Percentiles rank a stretch among this genome's conserved stretches.
Evolutionary conservation across 2,113 vertebrate genomes (phyloP).

Genomic region (Mirounga angustirostris): DNA sequence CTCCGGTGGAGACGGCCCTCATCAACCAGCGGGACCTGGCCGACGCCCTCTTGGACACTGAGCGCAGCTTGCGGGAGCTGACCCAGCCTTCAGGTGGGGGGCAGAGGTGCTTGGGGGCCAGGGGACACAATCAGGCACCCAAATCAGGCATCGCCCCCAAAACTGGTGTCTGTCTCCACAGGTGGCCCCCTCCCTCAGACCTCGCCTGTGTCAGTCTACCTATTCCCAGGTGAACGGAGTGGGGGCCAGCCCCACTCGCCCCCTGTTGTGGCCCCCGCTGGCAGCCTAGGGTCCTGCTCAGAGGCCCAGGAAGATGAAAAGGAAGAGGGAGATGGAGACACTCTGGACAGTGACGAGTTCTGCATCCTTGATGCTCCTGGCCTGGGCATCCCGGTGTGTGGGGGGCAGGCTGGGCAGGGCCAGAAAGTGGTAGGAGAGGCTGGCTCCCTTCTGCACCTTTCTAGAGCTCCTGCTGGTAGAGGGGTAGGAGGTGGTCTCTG

Average conservation of each 20-base stretch:
- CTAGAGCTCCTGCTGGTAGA: neutral
- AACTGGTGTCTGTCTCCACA: constrained; percentile 69
- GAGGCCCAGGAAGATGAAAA: constrained; percentile 71
- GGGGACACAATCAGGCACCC: neutral
- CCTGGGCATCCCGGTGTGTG: constrained; percentile 93
- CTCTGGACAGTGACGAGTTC: constrained; percentile 95
- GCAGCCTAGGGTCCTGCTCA: constrained; percentile 18
- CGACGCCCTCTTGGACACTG: constrained; percentile 94
- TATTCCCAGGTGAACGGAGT: constrained; percentile 92
- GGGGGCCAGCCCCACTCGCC: constrained; percentile 70
- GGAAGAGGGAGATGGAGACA: constrained; percentile 86
- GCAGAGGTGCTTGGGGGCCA: neutral
- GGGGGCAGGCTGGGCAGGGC: neutral
- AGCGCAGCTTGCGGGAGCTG: constrained; percentile 88
- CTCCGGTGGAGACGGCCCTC: constrained; percentile 92
- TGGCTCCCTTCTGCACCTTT: neutral
- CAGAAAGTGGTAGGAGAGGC: neutral
- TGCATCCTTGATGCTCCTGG: constrained; percentile 96
- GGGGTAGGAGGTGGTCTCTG: neutral
- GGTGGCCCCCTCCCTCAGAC: constrained; percentile 86
- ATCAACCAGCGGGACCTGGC: constrained; percentile 95
- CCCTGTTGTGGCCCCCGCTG: constrained; percentile 57
- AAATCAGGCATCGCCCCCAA: accelerated
- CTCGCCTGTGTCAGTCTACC: constrained; percentile 93
- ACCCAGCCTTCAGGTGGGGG: constrained; percentile 86